A percentile compares a stretch with the other conserved stretches of the same genome.
phyloP scores from a whole-genome alignment of 2,888 invertebrate species.

The Brenthis hecate region DNA sequence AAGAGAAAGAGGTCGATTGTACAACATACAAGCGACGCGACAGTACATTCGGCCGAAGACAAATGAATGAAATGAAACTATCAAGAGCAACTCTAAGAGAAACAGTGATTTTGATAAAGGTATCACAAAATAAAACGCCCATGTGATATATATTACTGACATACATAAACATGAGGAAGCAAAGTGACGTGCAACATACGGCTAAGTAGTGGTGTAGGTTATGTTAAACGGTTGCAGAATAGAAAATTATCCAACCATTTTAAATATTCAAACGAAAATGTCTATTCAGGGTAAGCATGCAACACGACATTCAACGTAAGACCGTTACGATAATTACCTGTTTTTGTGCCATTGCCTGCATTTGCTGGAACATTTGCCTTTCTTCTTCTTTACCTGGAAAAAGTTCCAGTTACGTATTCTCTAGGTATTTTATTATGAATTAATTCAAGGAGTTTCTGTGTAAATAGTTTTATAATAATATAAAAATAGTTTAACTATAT shows the following conservation, averaged over 20 bases:
- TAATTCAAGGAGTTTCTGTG: not conserved
- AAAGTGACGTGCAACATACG: constrained; percentile 69
- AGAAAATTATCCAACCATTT: constrained; percentile 54
- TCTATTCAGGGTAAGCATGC: constrained; percentile 53
- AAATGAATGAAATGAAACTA: constrained; percentile 80
- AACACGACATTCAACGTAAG: constrained; percentile 48
- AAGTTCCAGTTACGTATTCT: constrained; percentile 47
- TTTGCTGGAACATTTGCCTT: constrained; percentile 97
- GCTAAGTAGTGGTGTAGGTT: constrained; percentile 62
- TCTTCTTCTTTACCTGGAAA: constrained; percentile 95
- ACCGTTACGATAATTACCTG: constrained; percentile 85
- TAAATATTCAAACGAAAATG: constrained; percentile 35
- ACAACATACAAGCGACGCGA: constrained; percentile 69
- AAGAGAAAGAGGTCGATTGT: constrained; percentile 51
- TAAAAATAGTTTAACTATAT: not conserved
- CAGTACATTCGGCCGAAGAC: constrained; percentile 74
- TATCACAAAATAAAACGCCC: constrained; percentile 83
- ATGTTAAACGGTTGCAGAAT: constrained; percentile 43
- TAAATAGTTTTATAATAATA: not conserved
- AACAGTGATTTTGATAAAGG: constrained; percentile 80
- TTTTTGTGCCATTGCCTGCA: constrained; percentile 98
- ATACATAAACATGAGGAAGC: constrained; percentile 70
- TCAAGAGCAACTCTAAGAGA: constrained; percentile 80
- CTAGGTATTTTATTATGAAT: constrained; percentile 17
- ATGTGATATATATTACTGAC: constrained; percentile 62